These are phyloP conservation scores for Edolisoma coerulescens DNA, from an alignment of 2,113 vertebrate species.

Conservation along the genomic window DNA sequence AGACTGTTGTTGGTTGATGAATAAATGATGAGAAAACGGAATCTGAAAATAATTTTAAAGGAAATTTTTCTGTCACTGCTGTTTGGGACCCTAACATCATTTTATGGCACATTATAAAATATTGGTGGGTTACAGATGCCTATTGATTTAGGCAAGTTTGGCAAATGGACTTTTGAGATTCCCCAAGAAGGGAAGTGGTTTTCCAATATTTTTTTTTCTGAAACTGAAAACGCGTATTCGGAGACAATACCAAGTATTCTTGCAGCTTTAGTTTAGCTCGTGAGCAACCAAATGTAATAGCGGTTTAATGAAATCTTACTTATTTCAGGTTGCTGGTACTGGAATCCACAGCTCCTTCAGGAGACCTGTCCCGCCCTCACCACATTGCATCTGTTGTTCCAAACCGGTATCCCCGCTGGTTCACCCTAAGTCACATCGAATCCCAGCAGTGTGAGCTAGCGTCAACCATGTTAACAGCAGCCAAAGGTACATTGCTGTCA, in stretches of 20 bases:
- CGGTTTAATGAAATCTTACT: not conserved
- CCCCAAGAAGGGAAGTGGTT: not conserved
- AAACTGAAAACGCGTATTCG: not conserved
- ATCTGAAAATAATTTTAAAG: not conserved
- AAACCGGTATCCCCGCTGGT: slow-evolving; percentile 96
- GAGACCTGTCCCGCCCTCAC: slow-evolving; percentile 92
- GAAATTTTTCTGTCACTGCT: not conserved
- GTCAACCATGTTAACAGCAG: slow-evolving; percentile 92
- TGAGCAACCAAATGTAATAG: not conserved
- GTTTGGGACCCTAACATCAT: not conserved
- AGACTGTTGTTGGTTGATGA: not conserved
- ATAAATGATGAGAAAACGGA: not conserved
- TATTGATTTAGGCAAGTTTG: not conserved
- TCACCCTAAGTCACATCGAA: slow-evolving; percentile 94
- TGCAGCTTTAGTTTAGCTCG: not conserved
- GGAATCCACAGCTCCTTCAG: slow-evolving; percentile 90
- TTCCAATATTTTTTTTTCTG: not conserved
- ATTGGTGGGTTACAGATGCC: not conserved
- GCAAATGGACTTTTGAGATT: not conserved
- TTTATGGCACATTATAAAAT: not conserved
- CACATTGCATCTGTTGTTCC: slow-evolving; percentile 98
- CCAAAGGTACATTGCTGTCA: slow-evolving; percentile 83
- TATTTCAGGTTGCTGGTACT: slow-evolving; percentile 90
- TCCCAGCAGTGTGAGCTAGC: slow-evolving; percentile 95
- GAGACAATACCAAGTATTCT: not conserved